phyloP scores from a whole-genome alignment of 1,140 invertebrate genomes.

The Archivesica marissinica region DNA sequence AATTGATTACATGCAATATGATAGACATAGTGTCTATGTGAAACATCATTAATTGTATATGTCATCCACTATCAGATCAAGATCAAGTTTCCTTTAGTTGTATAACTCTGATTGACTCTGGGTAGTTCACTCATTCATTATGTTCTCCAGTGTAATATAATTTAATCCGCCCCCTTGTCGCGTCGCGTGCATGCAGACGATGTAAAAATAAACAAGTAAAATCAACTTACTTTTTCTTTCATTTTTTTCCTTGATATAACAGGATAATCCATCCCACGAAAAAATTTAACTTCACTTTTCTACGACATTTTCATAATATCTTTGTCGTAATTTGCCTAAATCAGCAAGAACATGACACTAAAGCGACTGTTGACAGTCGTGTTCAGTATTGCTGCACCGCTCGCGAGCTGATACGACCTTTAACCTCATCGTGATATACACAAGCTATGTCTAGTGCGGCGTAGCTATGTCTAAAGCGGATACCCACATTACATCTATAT shows the following conservation, averaged over 20 bases:
- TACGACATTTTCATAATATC: not conserved
- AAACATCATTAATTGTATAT: too few relatives aligned
- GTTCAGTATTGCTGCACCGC: not conserved
- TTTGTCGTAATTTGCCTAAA: not conserved
- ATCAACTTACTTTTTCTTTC: constrained; percentile 4
- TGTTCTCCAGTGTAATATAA: constrained; percentile 15
- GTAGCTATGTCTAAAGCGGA: not conserved
- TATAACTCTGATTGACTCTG: too few relatives aligned
- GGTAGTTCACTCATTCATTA: not conserved
- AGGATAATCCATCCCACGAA: not conserved
- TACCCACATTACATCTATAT: too few relatives aligned
- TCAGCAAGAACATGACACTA: not conserved
- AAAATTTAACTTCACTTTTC: constrained; percentile 2
- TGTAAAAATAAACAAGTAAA: not conserved
- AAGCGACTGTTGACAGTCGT: constrained; percentile 10
- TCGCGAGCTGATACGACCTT: constrained; percentile 24
- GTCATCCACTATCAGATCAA: too few relatives aligned
- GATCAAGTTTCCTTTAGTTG: too few relatives aligned
- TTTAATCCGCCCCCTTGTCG: constrained; percentile 25
- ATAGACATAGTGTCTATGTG: too few relatives aligned
- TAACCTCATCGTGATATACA: not conserved
- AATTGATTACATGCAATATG: too few relatives aligned
- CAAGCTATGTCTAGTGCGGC: not conserved
- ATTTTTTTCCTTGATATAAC: constrained; percentile 11
- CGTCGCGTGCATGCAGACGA: constrained; percentile 23